Conservation (phyloP, 1,140 invertebrate species). For the Drosophila ercepeae region DNA sequence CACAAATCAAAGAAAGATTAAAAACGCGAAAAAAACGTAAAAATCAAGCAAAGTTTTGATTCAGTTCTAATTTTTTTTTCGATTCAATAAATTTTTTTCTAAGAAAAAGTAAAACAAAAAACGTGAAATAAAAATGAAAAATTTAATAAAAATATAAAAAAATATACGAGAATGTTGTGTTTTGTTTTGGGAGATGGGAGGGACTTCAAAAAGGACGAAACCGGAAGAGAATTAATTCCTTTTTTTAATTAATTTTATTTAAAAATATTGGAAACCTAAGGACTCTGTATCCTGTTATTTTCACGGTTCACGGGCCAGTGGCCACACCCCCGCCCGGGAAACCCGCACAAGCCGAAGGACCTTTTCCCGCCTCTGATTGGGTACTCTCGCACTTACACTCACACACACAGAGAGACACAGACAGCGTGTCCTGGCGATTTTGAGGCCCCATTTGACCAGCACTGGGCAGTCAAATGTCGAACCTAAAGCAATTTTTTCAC, state of each 20-base stretch:
- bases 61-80: constrained; percentile 28
- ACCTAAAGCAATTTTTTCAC: constrained; percentile 63
- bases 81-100: constrained; percentile 37
- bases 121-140: constrained; percentile 30
- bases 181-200: not conserved
- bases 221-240: too few relatives aligned
- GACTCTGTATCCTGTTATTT: too few relatives aligned
- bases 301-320: constrained; percentile 14
- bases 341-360: constrained; percentile 27
- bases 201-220: not conserved
- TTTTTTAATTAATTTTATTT: too few relatives aligned
- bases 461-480: constrained; percentile 67
- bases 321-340: constrained; percentile 30
- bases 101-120: constrained; percentile 20
- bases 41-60: constrained; percentile 13
- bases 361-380: constrained; percentile 49
- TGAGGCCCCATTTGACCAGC: constrained; percentile 48
- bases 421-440: constrained; percentile 29
- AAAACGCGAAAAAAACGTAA: constrained; percentile 6
- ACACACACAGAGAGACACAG: not conserved
- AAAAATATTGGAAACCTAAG: too few relatives aligned
- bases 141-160: constrained; percentile 35
- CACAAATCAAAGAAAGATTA: constrained; percentile 28
- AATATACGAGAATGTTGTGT: not conserved
- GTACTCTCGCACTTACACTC: constrained; percentile 18